Evolutionary conservation across 2,113 vertebrate species (phyloP).

Genomic region (Phylloscopus trochilus): DNA sequence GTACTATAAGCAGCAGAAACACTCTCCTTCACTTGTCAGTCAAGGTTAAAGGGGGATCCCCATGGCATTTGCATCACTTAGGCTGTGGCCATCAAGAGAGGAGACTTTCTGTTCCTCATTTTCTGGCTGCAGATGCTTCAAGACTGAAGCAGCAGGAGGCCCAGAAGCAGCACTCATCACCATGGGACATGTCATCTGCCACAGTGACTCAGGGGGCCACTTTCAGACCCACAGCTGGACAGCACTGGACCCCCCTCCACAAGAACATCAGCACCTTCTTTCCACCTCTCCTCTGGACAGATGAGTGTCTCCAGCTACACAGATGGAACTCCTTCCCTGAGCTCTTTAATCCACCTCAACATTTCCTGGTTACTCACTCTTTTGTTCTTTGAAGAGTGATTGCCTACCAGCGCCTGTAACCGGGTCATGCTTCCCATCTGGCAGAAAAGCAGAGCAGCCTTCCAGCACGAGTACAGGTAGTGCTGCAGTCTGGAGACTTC

Average conservation of each 20-base stretch:
- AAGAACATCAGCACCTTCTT: neutral
- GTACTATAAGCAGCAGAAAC: neutral
- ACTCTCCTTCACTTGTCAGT: neutral
- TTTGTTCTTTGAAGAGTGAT: neutral
- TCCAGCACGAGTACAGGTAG: neutral
- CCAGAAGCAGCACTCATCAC: neutral
- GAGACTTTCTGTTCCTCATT: neutral
- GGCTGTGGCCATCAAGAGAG: neutral
- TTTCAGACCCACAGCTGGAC: neutral
- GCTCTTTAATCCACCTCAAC: neutral
- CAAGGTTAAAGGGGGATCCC: neutral
- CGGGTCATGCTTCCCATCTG: neutral
- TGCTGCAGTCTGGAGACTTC: neutral
- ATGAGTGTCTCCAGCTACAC: neutral
- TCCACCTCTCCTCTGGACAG: neutral
- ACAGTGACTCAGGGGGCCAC: neutral
- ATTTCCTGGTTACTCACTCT: neutral
- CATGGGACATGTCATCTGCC: fast-evolving
- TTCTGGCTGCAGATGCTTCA: neutral
- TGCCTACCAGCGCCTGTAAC: neutral
- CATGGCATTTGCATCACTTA: neutral
- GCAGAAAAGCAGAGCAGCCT: neutral
- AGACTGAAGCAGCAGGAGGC: neutral
- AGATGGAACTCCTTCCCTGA: neutral
- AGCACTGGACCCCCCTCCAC: neutral